A percentile compares a stretch with the other conserved stretches of the same genome.
phyloP scores from a whole-genome alignment of 2,888 invertebrate genomes.

The Euclidia mi region DNA sequence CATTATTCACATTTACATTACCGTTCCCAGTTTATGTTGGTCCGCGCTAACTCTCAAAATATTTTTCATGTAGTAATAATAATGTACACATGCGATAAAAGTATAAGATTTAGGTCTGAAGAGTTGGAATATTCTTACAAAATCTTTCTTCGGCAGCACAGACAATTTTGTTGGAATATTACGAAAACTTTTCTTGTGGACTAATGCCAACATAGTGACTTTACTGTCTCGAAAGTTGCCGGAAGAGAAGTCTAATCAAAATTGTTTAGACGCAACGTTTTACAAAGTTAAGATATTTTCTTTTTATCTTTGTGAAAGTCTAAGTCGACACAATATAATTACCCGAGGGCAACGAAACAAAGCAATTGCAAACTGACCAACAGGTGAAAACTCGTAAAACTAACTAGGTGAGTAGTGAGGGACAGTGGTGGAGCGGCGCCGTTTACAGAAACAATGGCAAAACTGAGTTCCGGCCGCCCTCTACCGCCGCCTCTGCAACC shows the following conservation, averaged over 20 bases:
- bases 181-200: too few relatives aligned
- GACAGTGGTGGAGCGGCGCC: conserved; percentile 56
- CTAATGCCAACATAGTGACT: too few relatives aligned
- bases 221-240: neutral
- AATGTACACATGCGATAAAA: too few relatives aligned
- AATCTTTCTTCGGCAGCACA: too few relatives aligned
- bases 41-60: conserved; percentile 28
- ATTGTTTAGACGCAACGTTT: too few relatives aligned
- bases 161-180: too few relatives aligned
- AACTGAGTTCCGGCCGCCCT: conserved; percentile 49
- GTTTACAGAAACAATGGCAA: conserved; percentile 70
- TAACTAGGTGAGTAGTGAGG: conserved; percentile 49
- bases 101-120: too few relatives aligned
- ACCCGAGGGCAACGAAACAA: conserved; percentile 25
- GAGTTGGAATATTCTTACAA: too few relatives aligned
- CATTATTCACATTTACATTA: conserved; percentile 80
- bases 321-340: conserved; percentile 24
- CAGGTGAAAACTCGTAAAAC: conserved; percentile 65
- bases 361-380: conserved; percentile 43
- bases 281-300: too few relatives aligned
- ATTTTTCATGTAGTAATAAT: conserved; percentile 12
- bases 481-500: conserved; percentile 38
- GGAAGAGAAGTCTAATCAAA: neutral
- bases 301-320: too few relatives aligned
- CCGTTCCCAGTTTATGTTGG: conserved; percentile 58